Conservation (phyloP, 2,113 vertebrate genomes). For the Setophaga kirtlandii region DNA sequence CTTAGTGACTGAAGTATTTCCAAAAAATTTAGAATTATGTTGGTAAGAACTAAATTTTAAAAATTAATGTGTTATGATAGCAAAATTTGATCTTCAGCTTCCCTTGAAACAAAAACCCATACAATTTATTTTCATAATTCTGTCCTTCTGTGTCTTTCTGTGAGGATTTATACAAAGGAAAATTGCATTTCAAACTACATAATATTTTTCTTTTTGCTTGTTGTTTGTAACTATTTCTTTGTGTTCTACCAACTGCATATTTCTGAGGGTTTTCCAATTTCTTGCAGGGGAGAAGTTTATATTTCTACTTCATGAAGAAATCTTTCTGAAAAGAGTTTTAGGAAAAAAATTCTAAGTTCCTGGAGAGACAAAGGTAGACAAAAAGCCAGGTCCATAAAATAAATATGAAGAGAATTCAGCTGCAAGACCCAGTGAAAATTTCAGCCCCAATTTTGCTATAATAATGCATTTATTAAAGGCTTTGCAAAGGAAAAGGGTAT, state of each 20-base stretch:
- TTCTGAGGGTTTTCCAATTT: background rate
- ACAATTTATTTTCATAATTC: background rate
- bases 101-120: background rate
- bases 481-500: background rate
- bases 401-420: background rate
- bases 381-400: background rate
- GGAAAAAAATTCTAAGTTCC: background rate
- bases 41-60: background rate
- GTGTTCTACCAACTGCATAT: background rate
- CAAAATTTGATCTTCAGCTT: background rate
- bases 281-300: rapidly evolving
- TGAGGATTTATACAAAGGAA: background rate
- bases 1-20: background rate
- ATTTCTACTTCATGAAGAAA: background rate
- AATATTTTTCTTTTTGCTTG: background rate
- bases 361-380: background rate
- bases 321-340: background rate
- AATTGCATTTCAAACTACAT: background rate
- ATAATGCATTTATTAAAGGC: background rate
- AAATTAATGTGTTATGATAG: background rate
- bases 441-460: background rate
- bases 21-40: background rate
- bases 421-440: background rate
- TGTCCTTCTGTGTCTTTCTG: background rate
- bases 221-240: background rate